Evolutionary conservation across 2,888 invertebrate species (phyloP).

Genomic region (Ennomos quercinarius): DNA sequence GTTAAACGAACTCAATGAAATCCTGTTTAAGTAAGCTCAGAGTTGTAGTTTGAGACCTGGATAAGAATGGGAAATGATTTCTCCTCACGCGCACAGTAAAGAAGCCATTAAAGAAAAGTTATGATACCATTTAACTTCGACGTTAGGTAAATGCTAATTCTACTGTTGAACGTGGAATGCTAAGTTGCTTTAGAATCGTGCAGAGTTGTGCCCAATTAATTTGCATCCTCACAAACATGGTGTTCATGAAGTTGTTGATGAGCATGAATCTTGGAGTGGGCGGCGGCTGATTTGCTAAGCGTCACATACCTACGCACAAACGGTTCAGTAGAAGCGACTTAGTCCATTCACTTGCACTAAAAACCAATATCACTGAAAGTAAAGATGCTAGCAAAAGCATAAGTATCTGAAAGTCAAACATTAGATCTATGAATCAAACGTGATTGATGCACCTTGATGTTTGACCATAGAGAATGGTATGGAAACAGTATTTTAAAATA

Average conservation of each 20-base stretch:
- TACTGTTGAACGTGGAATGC: slow-evolving; percentile 29
- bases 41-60: slow-evolving; percentile 2
- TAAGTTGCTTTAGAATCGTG: slow-evolving; percentile 21
- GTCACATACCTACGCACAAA: not conserved
- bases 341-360: too few relatives aligned
- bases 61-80: slow-evolving; percentile 30
- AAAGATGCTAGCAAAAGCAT: too few relatives aligned
- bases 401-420: too few relatives aligned
- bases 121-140: slow-evolving; percentile 29
- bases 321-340: slow-evolving; percentile 4
- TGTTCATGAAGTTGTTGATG: slow-evolving; percentile 58
- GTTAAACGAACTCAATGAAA: slow-evolving; percentile 5
- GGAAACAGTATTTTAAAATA: too few relatives aligned
- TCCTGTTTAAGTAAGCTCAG: slow-evolving; percentile 1
- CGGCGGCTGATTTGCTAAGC: slow-evolving; percentile 36
- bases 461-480: too few relatives aligned
- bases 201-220: slow-evolving; percentile 46
- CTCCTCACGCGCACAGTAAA: slow-evolving; percentile 29
- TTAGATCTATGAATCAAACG: too few relatives aligned
- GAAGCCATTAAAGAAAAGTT: slow-evolving; percentile 32
- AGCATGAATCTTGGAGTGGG: slow-evolving; percentile 47
- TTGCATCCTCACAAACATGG: slow-evolving; percentile 48
- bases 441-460: too few relatives aligned
- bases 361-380: too few relatives aligned
- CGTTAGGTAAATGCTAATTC: slow-evolving; percentile 32